phyloP scores from a whole-genome alignment of 2,797 vertebrate genomes.

The Takifugu rubripes region DNA sequence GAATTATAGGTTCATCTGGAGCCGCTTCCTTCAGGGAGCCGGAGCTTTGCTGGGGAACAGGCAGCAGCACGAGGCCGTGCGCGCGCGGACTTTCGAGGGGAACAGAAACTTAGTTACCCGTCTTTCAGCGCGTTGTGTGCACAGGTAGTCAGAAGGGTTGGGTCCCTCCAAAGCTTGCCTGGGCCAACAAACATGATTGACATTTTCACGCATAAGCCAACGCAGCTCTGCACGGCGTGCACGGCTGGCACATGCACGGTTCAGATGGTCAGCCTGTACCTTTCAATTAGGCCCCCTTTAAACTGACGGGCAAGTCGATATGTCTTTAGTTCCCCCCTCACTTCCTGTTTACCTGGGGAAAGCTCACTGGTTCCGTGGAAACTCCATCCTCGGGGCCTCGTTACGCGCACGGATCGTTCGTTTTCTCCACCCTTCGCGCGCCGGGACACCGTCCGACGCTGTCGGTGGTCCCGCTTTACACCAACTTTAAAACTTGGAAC shows the following conservation, averaged over 20 bases:
- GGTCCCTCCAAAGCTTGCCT: slow-evolving; percentile 28
- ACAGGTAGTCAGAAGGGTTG: slow-evolving; percentile 53
- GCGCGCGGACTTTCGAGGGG: slow-evolving; percentile 44
- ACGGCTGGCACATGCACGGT: slow-evolving; percentile 9
- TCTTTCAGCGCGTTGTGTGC: slow-evolving; percentile 3
- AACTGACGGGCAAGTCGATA: background rate
- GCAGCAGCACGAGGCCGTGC: slow-evolving; percentile 29
- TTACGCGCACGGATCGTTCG: too few species aligned
- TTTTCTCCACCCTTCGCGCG: too few species aligned
- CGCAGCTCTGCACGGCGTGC: background rate
- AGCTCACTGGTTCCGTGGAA: too few species aligned
- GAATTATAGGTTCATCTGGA: background rate
- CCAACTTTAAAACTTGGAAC: too few species aligned
- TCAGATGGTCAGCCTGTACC: slow-evolving; percentile 1
- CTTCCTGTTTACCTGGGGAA: too few species aligned
- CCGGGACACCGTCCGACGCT: too few species aligned
- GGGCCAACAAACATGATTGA: slow-evolving; percentile 19
- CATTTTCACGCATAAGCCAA: slow-evolving; percentile 11
- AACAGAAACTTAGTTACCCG: slow-evolving; percentile 41
- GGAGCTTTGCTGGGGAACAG: background rate
- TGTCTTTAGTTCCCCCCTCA: too few species aligned
- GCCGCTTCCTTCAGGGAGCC: background rate
- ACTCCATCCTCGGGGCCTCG: too few species aligned
- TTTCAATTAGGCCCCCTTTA: background rate
- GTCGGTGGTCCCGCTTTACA: too few species aligned